Base-by-base conservation (phyloP, 2,888 invertebrate genomes). In the Leptinotarsa tumamoca region DNA sequence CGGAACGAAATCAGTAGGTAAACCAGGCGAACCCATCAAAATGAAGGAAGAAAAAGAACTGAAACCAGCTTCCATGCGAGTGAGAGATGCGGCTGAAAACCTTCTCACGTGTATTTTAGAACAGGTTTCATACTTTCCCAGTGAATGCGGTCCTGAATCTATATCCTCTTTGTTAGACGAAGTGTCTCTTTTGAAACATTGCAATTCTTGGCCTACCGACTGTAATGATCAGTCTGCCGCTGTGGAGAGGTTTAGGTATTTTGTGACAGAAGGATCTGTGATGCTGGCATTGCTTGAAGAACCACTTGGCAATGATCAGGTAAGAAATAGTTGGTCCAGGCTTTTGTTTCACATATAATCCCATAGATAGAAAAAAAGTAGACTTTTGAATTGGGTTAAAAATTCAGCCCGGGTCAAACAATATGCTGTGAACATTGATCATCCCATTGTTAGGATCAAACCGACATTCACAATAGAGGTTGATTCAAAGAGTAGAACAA, bases 21-120 rank as follows among this genome's bases (percentile, higher is more conserved):
- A 97, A 88, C 95, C 95, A 0, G 96, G 96, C 10, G 98, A 98
- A 85, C 93, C 94, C 15, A 93, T 96, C 0, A 95, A 95, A 88
- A 95, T 96, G 92, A 98, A 98, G 87, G 97, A 97, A 82, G 97
- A 98, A 82, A 99, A 99, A 86, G 96, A 97, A 88, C 87, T 98
- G 77, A 98, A 98, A 86, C 98, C 99, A 0, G 98, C 97, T 0
- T 99, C 99, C 0, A 96, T 98, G 95, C 91, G 99, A 81, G 99
- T 99, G 0, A 92, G 98, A 76, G 99, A 99, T 89, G 98, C 99
- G 0, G 99, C 99, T 0, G 99, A 99, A 88, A 95, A 95, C 79
- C 90, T 99, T 56, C 91, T 99, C 7, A 96, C 97, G 81, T 93
- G 95, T 76, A 95, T 98, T 81, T 91, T 98, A 76, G 97, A 98